phyloP scores from a whole-genome alignment of 2,888 invertebrate species.

The Trimorus sp. region DNA sequence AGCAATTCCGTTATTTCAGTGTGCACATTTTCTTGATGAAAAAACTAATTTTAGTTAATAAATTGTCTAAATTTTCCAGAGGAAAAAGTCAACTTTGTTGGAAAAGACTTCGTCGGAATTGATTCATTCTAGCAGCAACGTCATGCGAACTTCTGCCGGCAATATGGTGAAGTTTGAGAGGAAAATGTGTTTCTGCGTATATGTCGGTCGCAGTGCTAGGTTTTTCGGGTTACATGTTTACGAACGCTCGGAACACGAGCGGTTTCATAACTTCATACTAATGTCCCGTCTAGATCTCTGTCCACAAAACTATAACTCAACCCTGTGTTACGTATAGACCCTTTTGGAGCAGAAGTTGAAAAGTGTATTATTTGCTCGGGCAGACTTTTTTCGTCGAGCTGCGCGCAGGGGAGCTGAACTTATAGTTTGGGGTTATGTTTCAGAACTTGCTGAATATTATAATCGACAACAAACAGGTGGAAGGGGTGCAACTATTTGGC shows the following conservation, averaged over 20 bases:
- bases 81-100: no score
- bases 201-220: not conserved
- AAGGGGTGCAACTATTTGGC: not conserved
- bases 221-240: not conserved
- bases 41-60: no score
- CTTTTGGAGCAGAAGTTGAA: constrained; percentile 42
- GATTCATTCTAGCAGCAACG: no score
- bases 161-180: no score
- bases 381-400: constrained; percentile 19
- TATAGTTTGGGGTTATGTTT: not conserved
- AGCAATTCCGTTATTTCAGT: no score
- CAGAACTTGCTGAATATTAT: constrained; percentile 12
- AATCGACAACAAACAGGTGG: constrained; percentile 1
- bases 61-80: no score
- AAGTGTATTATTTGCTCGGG: constrained; percentile 33
- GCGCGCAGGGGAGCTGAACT: not conserved
- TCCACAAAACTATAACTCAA: constrained; percentile 51
- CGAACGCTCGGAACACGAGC: not conserved
- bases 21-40: no score
- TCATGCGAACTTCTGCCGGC: no score
- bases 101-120: no score
- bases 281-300: constrained; percentile 48
- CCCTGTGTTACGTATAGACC: constrained; percentile 46
- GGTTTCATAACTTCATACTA: constrained; percentile 49
- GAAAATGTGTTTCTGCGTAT: constrained; percentile 6